Evolutionary conservation across 2,797 vertebrate species (phyloP).

Genomic region (Enteromius thamalakanensis): DNA sequence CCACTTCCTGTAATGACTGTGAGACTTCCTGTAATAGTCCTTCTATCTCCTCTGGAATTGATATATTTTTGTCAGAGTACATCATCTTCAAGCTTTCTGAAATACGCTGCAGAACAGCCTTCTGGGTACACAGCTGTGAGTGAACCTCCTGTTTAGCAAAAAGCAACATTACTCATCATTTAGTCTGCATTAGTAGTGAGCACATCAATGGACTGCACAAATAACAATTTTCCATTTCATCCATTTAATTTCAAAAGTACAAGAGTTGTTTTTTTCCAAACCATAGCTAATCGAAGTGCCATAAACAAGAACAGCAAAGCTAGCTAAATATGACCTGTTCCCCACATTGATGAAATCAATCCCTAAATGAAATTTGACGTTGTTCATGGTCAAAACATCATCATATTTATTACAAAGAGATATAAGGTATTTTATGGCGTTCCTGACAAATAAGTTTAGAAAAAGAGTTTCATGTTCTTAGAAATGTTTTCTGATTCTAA

Average conservation of each 20-base stretch:
- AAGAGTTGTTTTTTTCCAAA: neutral
- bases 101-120: slow-evolving; percentile 78
- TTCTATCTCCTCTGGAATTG: slow-evolving; percentile 82
- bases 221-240: slow-evolving; percentile 28
- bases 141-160: slow-evolving; percentile 80
- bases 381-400: neutral
- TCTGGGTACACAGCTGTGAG: slow-evolving; percentile 78
- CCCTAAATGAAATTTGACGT: neutral
- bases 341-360: no score
- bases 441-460: neutral
- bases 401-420: neutral
- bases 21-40: slow-evolving; percentile 80
- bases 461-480: neutral
- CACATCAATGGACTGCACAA: slow-evolving; percentile 2
- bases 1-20: slow-evolving; percentile 76
- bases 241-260: slow-evolving; percentile 5
- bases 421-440: neutral
- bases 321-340: neutral
- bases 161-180: slow-evolving; percentile 27
- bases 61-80: slow-evolving; percentile 80
- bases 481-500: neutral
- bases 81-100: slow-evolving; percentile 83
- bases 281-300: neutral
- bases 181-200: neutral
- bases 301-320: slow-evolving; percentile 17